A percentile compares a stretch with the other conserved stretches of the same genome.
These are phyloP conservation scores for Scalopus aquaticus DNA, from an alignment of 2,113 vertebrate species.

Conservation along the genomic window DNA sequence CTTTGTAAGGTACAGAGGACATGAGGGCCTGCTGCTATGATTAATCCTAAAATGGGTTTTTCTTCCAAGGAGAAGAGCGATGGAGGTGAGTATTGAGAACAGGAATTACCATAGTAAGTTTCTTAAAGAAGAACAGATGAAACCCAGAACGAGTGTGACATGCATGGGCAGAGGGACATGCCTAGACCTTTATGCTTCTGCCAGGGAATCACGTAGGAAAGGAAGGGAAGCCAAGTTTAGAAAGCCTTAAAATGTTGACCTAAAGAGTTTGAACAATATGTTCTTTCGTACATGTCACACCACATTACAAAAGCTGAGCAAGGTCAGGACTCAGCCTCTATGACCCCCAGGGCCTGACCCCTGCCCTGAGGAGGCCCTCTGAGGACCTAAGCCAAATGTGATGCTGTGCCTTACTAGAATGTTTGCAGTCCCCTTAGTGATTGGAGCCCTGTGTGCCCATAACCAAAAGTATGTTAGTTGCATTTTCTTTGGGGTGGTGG, in stretches of 20 bases:
- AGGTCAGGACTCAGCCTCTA: not conserved
- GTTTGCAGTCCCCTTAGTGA: not conserved
- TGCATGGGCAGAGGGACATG: not conserved
- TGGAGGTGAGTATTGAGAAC: not conserved
- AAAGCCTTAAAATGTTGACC: not conserved
- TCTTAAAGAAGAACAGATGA: not conserved
- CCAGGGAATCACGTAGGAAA: not conserved
- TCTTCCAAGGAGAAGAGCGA: slow-evolving; percentile 9
- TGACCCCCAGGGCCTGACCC: not conserved
- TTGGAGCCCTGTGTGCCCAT: not conserved
- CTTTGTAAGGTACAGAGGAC: not conserved
- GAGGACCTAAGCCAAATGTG: not conserved
- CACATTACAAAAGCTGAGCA: not conserved
- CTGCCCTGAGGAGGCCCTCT: not conserved
- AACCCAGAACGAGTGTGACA: not conserved
- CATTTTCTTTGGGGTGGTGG: too few relatives aligned
- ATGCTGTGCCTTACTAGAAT: not conserved
- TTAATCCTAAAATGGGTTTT: not conserved
- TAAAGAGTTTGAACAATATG: not conserved
- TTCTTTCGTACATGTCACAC: not conserved
- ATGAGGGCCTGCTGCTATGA: not conserved
- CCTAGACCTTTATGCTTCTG: not conserved
- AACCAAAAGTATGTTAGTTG: not conserved
- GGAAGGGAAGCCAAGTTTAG: not conserved
- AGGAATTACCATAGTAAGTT: not conserved